Conservation (phyloP, 2,797 vertebrate species). For the Muscicapa striata region DNA sequence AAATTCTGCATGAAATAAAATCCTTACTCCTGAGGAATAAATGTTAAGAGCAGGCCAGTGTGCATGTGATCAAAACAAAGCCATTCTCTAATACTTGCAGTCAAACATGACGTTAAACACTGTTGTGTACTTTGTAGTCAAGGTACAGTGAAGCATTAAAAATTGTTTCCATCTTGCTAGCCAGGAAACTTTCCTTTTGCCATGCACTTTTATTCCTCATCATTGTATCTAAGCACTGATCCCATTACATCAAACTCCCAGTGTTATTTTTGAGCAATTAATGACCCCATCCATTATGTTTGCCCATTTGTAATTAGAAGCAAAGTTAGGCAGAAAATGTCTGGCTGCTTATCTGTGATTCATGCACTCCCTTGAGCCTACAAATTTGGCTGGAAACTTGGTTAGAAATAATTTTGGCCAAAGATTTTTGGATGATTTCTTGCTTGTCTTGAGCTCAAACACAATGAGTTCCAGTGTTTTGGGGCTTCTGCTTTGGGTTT, state of each 20-base stretch:
- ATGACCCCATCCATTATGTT: conserved; percentile 27
- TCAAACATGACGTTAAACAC: background rate
- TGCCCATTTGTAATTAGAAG: conserved; percentile 28
- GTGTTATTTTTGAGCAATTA: conserved; percentile 27
- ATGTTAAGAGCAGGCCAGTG: conserved; percentile 31
- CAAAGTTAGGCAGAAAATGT: background rate
- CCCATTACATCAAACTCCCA: background rate
- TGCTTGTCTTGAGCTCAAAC: background rate
- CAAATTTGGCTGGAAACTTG: conserved; percentile 33
- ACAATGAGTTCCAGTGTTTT: background rate
- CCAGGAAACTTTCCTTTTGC: background rate
- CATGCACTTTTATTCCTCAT: background rate
- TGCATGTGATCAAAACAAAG: background rate
- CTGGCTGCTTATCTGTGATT: conserved; percentile 13
- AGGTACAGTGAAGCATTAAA: conserved; percentile 16
- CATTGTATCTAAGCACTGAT: background rate
- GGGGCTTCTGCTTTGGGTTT: conserved; percentile 37
- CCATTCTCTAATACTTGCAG: background rate
- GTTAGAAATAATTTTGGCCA: conserved; percentile 35
- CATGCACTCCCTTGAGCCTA: background rate
- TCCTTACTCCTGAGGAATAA: conserved; percentile 26
- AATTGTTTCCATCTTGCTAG: background rate
- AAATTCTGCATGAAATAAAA: conserved; percentile 47
- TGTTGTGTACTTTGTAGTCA: background rate
- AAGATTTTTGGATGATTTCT: conserved; percentile 9